These are phyloP conservation scores for Stichodactyla mertensii DNA, from an alignment of 64 coral and sea anemone species.

Conservation along the genomic window DNA sequence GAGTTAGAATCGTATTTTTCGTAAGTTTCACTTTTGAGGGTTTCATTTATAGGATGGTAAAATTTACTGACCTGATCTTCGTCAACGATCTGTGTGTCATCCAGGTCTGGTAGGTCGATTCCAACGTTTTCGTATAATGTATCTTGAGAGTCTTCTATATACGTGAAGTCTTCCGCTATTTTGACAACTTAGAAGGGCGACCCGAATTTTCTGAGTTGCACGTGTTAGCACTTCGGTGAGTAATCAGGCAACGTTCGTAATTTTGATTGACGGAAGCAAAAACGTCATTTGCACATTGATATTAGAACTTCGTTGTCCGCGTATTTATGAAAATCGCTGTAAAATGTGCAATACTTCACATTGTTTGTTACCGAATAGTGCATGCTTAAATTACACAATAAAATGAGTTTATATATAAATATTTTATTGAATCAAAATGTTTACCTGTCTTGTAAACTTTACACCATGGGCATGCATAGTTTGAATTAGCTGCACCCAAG, in stretches of 20 bases:
- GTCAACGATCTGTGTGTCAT: slow-evolving; percentile 32
- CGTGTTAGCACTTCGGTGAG: slow-evolving; percentile 3
- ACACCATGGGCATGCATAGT: neutral
- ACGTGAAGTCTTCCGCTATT: slow-evolving; percentile 11
- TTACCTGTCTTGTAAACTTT: neutral
- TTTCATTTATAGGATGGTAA: neutral
- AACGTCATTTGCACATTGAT: neutral
- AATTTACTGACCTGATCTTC: slow-evolving; percentile 22
- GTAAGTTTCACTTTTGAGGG: neutral
- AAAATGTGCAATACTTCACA: too few species aligned
- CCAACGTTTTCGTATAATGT: neutral
- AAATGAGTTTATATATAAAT: too few species aligned
- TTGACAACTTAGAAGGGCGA: neutral
- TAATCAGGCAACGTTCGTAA: neutral
- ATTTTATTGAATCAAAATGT: neutral
- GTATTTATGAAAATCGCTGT: too few species aligned
- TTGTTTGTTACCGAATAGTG: too few species aligned
- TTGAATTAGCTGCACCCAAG: neutral
- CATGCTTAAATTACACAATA: too few species aligned
- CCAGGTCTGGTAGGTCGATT: slow-evolving; percentile 17
- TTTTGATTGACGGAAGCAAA: slow-evolving; percentile 35
- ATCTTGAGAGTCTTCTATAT: neutral
- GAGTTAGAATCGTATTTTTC: neutral
- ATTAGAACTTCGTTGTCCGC: neutral
- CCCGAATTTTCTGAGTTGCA: neutral